A percentile compares a stretch with the other conserved stretches of the same genome.
These are phyloP conservation scores for Haemorhous mexicanus DNA, from an alignment of 2,113 vertebrate genomes.

Conservation along the genomic window DNA sequence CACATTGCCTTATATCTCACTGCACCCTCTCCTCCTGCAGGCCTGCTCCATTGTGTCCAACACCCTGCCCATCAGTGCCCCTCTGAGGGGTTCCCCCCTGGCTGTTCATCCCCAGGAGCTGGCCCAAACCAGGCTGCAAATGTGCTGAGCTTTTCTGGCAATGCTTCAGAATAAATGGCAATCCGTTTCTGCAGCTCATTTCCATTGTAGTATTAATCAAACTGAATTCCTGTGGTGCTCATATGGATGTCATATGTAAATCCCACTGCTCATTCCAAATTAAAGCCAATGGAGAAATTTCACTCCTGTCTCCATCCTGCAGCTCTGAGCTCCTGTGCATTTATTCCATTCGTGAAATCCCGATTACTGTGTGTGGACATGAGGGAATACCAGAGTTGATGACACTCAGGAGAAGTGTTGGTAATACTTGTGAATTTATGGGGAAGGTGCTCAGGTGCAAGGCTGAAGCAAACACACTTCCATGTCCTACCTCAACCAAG, in stretches of 20 bases:
- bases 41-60: neutral
- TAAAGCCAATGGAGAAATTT: neutral
- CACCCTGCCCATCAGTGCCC: neutral
- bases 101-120: accelerated
- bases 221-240: conserved; percentile 17
- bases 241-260: conserved; percentile 51
- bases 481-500: neutral
- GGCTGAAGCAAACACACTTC: neutral
- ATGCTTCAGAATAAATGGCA: conserved; percentile 6
- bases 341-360: neutral
- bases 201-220: conserved; percentile 23
- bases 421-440: neutral
- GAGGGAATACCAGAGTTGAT: neutral
- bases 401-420: neutral
- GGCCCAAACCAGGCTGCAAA: neutral
- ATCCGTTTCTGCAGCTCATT: neutral
- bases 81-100: neutral
- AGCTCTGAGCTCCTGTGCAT: neutral
- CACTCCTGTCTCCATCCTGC: neutral
- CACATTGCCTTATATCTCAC: neutral
- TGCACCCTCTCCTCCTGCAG: neutral
- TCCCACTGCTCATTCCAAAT: neutral
- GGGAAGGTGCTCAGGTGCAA: neutral
- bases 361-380: neutral
- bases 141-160: conserved; percentile 11